Percentiles rank a stretch among this genome's conserved stretches.
These are phyloP conservation scores for Pampusana beccarii DNA, from an alignment of 2,113 vertebrate species.

Conservation along the genomic window DNA sequence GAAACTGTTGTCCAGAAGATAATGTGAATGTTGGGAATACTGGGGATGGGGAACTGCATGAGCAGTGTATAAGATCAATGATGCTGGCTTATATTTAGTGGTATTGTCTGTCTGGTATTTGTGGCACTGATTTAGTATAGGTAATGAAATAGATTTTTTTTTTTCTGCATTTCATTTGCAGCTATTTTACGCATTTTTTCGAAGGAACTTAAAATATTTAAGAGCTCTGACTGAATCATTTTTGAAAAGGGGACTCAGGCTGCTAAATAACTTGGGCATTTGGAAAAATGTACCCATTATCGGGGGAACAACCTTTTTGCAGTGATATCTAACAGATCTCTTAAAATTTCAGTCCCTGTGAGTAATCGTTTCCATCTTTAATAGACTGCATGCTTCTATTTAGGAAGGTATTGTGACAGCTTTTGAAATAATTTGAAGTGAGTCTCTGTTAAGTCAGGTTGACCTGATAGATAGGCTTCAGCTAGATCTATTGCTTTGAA, in stretches of 20 bases:
- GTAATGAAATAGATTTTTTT: background rate
- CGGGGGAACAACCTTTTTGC: background rate
- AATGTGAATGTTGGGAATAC: background rate
- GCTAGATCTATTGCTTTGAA: background rate
- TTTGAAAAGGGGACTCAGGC: background rate
- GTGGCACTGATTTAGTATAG: background rate
- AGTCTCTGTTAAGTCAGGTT: background rate
- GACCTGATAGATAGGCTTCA: background rate
- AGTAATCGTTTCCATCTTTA: background rate
- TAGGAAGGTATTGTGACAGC: background rate
- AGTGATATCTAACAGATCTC: background rate
- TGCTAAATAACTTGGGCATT: background rate
- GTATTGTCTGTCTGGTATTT: background rate
- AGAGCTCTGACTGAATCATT: background rate
- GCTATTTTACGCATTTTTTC: background rate
- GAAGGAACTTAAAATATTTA: background rate
- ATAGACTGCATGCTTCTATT: background rate
- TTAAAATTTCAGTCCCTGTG: background rate
- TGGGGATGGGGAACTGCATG: background rate
- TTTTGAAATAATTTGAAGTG: background rate
- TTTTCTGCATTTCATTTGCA: background rate
- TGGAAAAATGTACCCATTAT: background rate
- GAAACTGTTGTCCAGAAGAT: background rate
- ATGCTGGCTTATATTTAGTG: background rate
- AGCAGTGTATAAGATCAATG: background rate